Conservation (phyloP, 1,140 invertebrate genomes). For the Megathymus violae region DNA sequence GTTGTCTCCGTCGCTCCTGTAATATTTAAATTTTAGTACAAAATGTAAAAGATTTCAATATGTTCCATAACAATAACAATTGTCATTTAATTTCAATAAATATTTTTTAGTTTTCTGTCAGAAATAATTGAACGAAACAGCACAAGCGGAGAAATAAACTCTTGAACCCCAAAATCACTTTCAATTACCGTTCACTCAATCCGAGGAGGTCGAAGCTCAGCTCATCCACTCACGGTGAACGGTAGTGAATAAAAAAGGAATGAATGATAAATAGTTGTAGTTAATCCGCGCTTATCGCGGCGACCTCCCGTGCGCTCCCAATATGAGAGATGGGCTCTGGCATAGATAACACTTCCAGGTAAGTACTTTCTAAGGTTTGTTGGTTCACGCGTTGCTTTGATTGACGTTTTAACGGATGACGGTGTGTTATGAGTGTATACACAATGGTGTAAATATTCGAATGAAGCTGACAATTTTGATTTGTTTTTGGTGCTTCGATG, state of each 20-base stretch:
- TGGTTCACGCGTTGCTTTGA: slow-evolving; percentile 51
- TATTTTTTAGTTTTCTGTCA: too few species aligned
- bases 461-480: too few species aligned
- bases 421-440: slow-evolving; percentile 46
- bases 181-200: slow-evolving; percentile 38
- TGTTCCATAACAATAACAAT: too few species aligned
- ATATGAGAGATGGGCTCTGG: slow-evolving; percentile 76
- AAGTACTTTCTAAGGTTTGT: slow-evolving; percentile 59
- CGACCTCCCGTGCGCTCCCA: slow-evolving; percentile 76
- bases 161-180: neutral
- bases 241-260: slow-evolving; percentile 76
- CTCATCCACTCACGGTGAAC: slow-evolving; percentile 52
- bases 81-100: too few species aligned
- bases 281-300: slow-evolving; percentile 81
- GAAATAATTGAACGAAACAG: too few species aligned
- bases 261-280: slow-evolving; percentile 79
- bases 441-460: too few species aligned
- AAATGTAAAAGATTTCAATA: too few species aligned
- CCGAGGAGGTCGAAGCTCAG: slow-evolving; percentile 49
- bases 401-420: slow-evolving; percentile 42
- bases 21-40: too few species aligned
- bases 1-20: too few species aligned
- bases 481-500: too few species aligned
- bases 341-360: slow-evolving; percentile 76
- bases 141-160: too few species aligned